Evolutionary conservation across 2,888 invertebrate genomes (phyloP).

Genomic region (Aporophyla nigra): DNA sequence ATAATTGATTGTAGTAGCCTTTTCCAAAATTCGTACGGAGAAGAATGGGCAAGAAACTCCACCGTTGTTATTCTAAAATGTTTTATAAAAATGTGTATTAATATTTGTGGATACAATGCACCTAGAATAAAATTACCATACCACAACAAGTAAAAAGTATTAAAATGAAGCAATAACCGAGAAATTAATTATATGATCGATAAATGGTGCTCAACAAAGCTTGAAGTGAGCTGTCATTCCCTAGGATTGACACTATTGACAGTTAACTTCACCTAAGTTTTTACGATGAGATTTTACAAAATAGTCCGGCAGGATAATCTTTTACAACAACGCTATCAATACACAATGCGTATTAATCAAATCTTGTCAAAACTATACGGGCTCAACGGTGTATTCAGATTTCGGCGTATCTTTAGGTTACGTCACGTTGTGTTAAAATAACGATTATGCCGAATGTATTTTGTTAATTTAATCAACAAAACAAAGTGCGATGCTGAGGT

Average conservation of each 20-base stretch:
- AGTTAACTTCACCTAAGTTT: not conserved
- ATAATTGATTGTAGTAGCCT: too few species aligned
- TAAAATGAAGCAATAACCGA: too few species aligned
- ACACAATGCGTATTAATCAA: slow-evolving; percentile 75
- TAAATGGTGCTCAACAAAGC: not conserved
- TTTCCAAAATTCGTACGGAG: too few species aligned
- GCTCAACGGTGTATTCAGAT: slow-evolving; percentile 60
- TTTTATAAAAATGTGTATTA: too few species aligned
- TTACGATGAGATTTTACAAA: not conserved
- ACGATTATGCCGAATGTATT: not conserved
- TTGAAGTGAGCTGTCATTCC: not conserved
- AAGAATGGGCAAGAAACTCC: too few species aligned
- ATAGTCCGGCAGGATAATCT: slow-evolving; percentile 49
- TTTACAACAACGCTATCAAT: slow-evolving; percentile 67
- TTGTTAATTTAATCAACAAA: not conserved
- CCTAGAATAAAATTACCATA: too few species aligned
- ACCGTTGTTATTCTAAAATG: too few species aligned
- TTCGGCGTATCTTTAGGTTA: slow-evolving; percentile 45
- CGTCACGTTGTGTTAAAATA: slow-evolving; percentile 4
- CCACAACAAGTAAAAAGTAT: too few species aligned
- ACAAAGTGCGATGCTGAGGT: too few species aligned
- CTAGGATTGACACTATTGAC: not conserved
- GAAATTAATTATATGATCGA: too few species aligned
- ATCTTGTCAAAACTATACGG: slow-evolving; percentile 78
- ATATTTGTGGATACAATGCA: too few species aligned